phyloP scores from a whole-genome alignment of 2,888 invertebrate genomes.

The Aethes cnicana region DNA sequence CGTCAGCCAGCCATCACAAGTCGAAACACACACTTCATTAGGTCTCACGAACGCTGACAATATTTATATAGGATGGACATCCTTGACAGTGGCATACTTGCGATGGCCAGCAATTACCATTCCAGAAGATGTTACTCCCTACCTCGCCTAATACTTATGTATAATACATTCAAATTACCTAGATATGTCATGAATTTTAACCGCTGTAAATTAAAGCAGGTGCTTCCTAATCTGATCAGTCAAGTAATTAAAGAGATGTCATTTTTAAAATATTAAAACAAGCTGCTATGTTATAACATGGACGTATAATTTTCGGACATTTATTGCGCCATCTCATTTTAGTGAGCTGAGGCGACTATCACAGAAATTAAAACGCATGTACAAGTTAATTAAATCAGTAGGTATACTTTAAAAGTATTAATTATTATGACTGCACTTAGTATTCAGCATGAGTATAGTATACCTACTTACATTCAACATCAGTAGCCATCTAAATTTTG shows the following conservation, averaged over 20 bases:
- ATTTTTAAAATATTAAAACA: constrained; percentile 31
- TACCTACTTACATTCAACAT: constrained; percentile 20
- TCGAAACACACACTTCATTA: neutral
- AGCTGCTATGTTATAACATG: constrained; percentile 6
- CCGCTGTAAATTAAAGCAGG: constrained; percentile 33
- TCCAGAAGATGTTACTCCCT: too few relatives aligned
- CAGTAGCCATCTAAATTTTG: constrained; percentile 12
- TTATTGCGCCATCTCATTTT: constrained; percentile 13
- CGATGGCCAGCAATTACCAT: too few relatives aligned
- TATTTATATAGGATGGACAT: too few relatives aligned
- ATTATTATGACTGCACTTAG: constrained; percentile 26
- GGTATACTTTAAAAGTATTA: constrained; percentile 16
- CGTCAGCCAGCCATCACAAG: neutral
- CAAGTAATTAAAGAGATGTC: constrained; percentile 33
- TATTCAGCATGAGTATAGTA: too few relatives aligned
- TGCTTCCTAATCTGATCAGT: constrained; percentile 36
- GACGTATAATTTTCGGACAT: constrained; percentile 4
- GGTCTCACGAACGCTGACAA: too few relatives aligned
- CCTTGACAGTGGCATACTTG: too few relatives aligned
- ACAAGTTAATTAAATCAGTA: constrained; percentile 9
- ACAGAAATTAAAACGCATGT: constrained; percentile 6
- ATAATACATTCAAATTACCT: constrained; percentile 14
- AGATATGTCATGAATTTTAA: constrained; percentile 3
- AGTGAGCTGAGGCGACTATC: too few relatives aligned
- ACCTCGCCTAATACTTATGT: too few relatives aligned